Evolutionary conservation across 2,888 invertebrate genomes (phyloP), one percentile per base, ranked within the genome.

Genomic region (Drosophila anomelani): DNA sequence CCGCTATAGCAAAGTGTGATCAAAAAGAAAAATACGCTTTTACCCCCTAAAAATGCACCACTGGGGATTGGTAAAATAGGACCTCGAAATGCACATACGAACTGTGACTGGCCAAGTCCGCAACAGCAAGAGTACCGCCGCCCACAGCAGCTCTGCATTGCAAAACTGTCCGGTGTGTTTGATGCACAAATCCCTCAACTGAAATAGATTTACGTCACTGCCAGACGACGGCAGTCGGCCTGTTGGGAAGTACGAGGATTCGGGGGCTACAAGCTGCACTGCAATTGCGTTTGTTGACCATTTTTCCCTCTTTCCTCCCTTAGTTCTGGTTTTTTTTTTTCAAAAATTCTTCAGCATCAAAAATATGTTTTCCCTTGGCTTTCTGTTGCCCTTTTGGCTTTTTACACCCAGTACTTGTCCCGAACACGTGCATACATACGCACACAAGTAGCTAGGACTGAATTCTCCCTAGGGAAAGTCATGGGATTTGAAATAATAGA

Each of bases 191-290:
- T 85, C 85, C 85, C 88, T 87, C 88, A 85, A 85, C 85, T 89
- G 82, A 85, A 89, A 85, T 89, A 85, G 89, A 89, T 85, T 85
- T 89, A 89, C 89, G 87, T 89, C 89, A 89, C 85, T 87, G 78
- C 58, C 89, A 86, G 89, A 76, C 80, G 75, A 63, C 61, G 75
- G 62, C 34, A 34, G 49, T 29, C 23, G 58, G 77, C 75, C 84
- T 74, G 68, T 71, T 76, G 58, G 71, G 71, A 58, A 69, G 56
- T 34, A 38, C 9, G n/a, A 12, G 44, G 46, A 38, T 59, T 36
- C 26, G 46, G 69, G 46, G 64, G 49, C 66, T 34, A 34, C 49
- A 46, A 47, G 46, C 68, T 39, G 46, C 53, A 56, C 46, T 69
- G 67, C 67, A 69, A 56, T 49, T 67, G 70, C 56, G 70, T 67